phyloP scores from a whole-genome alignment of 2,797 vertebrate species.

The Poecilia wingei region DNA sequence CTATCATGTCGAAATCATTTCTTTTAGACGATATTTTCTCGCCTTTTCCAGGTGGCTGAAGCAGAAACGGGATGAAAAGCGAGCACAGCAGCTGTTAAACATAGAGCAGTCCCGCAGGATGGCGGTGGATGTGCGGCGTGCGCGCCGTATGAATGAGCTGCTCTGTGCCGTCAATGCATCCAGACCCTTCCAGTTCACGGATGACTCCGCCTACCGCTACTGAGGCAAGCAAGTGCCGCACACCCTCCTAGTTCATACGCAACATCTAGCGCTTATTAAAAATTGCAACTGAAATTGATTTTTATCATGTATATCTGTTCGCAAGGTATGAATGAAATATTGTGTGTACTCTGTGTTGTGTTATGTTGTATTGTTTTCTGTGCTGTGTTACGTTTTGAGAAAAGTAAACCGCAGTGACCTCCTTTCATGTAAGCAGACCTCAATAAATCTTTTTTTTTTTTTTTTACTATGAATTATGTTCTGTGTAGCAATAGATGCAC shows the following conservation, averaged over 20 bases:
- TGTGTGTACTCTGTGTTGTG: background rate
- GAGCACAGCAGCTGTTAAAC: conserved; percentile 83
- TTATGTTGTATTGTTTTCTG: background rate
- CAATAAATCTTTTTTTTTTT: conserved; percentile 18
- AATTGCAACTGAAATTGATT: background rate
- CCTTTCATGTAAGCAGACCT: conserved; percentile 13
- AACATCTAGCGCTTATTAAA: background rate
- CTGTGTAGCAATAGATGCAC: conserved; percentile 39
- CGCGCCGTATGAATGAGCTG: conserved; percentile 85
- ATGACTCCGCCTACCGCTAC: conserved; percentile 81
- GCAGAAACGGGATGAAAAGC: conserved; percentile 88
- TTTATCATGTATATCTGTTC: background rate
- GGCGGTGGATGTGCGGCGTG: conserved; percentile 86
- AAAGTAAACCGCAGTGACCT: conserved; percentile 45
- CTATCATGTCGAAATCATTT: background rate
- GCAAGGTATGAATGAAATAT: background rate
- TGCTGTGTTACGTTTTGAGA: conserved; percentile 11
- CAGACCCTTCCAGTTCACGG: conserved; percentile 84
- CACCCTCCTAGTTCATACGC: background rate
- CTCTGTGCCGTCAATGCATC: conserved; percentile 79
- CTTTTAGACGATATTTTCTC: background rate
- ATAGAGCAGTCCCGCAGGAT: conserved; percentile 87
- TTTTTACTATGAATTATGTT: conserved; percentile 13
- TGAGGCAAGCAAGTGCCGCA: conserved; percentile 36
- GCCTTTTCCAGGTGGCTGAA: conserved; percentile 87